Percentiles rank a stretch among this genome's conserved stretches.
These are phyloP conservation scores for Gobio occitaniae DNA, from an alignment of 2,797 vertebrate species.

Conservation along the genomic window DNA sequence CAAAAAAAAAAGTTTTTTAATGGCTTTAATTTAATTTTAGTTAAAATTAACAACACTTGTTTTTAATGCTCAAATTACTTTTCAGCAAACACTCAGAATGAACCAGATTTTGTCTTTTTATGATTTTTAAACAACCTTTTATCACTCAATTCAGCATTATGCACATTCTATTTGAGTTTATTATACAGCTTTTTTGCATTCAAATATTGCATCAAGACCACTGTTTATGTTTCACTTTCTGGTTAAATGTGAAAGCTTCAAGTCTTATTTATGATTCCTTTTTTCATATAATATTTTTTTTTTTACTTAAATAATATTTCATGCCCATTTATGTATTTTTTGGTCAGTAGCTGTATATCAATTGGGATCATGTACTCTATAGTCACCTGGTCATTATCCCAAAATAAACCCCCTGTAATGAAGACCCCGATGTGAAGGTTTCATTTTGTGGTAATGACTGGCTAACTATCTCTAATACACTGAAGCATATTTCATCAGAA, in stretches of 20 bases:
- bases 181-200: not conserved
- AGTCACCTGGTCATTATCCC: not conserved
- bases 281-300: too few species aligned
- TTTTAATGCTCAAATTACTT: not conserved
- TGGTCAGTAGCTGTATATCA: not conserved
- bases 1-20: not conserved
- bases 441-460: not conserved
- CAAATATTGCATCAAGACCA: not conserved
- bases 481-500: slow-evolving; percentile 1
- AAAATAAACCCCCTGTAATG: not conserved
- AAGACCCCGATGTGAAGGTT: not conserved
- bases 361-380: not conserved
- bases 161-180: not conserved
- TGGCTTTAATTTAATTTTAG: not conserved
- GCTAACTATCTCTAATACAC: not conserved
- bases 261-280: not conserved
- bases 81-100: not conserved
- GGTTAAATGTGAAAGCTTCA: not conserved
- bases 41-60: not conserved
- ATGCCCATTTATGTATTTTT: not conserved
- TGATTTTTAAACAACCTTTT: slow-evolving; percentile 21
- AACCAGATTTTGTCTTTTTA: slow-evolving; percentile 26
- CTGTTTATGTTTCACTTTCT: not conserved
- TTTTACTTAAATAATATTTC: not conserved
- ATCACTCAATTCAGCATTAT: not conserved